These are phyloP conservation scores for Acleris laterana DNA, from an alignment of 2,888 invertebrate genomes.

Conservation along the genomic window DNA sequence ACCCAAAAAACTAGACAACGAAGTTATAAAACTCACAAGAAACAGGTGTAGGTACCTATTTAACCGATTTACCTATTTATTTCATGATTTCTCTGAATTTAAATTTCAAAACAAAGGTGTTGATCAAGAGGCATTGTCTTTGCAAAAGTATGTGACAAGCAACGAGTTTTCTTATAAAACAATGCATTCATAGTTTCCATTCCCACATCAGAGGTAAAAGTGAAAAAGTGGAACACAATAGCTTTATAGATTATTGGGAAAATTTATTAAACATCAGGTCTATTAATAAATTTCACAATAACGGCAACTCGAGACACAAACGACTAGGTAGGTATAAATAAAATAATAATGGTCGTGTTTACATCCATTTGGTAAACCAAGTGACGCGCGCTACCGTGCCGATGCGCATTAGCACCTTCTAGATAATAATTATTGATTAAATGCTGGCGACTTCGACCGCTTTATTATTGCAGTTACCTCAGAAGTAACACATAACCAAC, in stretches of 20 bases:
- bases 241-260: constrained; percentile 38
- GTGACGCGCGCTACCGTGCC: too few species aligned
- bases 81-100: constrained; percentile 1
- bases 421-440: too few species aligned
- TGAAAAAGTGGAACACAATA: constrained; percentile 39
- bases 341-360: too few species aligned
- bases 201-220: constrained; percentile 55
- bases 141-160: constrained; percentile 10
- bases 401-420: not conserved
- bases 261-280: constrained; percentile 11
- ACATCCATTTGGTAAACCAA: too few species aligned
- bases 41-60: not conserved
- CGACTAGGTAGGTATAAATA: too few species aligned
- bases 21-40: too few species aligned
- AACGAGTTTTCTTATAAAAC: constrained; percentile 36
- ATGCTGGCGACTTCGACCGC: too few species aligned
- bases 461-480: too few species aligned
- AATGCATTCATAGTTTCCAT: constrained; percentile 52
- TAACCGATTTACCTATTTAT: not conserved
- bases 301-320: too few species aligned
- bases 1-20: too few species aligned
- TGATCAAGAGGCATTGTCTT: constrained; percentile 26
- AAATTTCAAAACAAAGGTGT: constrained; percentile 26
- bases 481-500: too few species aligned
- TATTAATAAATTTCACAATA: too few species aligned